A percentile compares a stretch with the other conserved stretches of the same genome.
Conservation (phyloP, 2,797 vertebrate genomes). For the Sylvia borin region DNA sequence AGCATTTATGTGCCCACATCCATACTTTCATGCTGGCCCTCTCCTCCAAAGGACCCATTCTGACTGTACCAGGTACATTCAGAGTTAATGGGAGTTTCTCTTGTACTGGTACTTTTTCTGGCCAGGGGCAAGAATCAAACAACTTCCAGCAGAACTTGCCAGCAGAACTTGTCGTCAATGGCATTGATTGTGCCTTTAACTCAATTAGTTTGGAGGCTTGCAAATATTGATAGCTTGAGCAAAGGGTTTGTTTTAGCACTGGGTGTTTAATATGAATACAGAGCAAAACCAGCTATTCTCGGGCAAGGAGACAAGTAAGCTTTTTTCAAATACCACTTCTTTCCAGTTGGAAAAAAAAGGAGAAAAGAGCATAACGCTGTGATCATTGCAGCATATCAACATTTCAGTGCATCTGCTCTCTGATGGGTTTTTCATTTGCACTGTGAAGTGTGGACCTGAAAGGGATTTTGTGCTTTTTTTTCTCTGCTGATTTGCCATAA, state of each 20-base stretch:
- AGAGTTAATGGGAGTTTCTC: not conserved
- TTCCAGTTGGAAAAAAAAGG: not conserved
- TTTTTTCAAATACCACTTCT: not conserved
- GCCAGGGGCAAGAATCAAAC: not conserved
- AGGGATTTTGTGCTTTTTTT: not conserved
- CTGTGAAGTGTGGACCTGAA: not conserved
- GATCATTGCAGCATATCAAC: not conserved
- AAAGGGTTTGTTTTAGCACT: not conserved
- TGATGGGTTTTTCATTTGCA: not conserved
- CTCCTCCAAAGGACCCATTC: not conserved
- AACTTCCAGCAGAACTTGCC: not conserved
- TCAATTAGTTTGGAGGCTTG: conserved; percentile 14
- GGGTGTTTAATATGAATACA: not conserved
- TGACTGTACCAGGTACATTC: not conserved
- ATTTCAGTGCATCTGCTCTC: not conserved
- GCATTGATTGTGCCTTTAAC: conserved; percentile 20
- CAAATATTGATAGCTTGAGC: not conserved
- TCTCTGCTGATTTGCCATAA: not conserved
- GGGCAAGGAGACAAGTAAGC: not conserved
- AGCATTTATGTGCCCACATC: not conserved
- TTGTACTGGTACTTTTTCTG: not conserved
- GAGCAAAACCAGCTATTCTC: not conserved
- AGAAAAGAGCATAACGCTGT: not conserved
- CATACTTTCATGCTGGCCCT: not conserved
- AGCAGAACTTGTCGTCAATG: not conserved